Evolutionary conservation across 2,797 vertebrate species (phyloP).

Genomic region (Sebastes taczanowskii): DNA sequence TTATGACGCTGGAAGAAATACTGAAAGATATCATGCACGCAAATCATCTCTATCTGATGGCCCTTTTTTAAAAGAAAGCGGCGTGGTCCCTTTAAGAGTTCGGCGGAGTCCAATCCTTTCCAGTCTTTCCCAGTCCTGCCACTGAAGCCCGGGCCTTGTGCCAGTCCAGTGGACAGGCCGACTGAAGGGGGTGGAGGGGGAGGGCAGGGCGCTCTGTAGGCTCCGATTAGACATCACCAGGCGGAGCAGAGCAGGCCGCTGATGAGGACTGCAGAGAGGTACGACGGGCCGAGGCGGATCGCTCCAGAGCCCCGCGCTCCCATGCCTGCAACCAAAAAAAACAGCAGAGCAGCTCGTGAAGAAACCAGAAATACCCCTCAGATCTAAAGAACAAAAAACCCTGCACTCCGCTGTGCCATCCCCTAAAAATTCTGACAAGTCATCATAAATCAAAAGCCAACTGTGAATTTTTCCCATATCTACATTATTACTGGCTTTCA

Average conservation of each 20-base stretch:
- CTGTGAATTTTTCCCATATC: slow-evolving; percentile 49
- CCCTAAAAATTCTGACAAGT: slow-evolving; percentile 52
- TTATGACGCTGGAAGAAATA: slow-evolving; percentile 60
- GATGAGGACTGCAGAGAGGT: slow-evolving; percentile 75
- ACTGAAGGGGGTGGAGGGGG: slow-evolving; percentile 33
- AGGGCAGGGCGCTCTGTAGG: slow-evolving; percentile 20
- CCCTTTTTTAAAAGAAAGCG: slow-evolving; percentile 36
- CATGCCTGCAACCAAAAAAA: slow-evolving; percentile 86
- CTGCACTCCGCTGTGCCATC: slow-evolving; percentile 9
- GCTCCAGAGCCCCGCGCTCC: slow-evolving; percentile 88
- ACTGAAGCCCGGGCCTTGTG: slow-evolving; percentile 46
- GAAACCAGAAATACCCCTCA: slow-evolving; percentile 26
- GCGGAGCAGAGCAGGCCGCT: slow-evolving; percentile 69
- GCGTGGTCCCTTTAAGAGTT: slow-evolving; percentile 57
- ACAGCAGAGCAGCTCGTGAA: slow-evolving; percentile 40
- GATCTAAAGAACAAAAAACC: slow-evolving; percentile 31
- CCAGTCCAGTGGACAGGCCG: slow-evolving; percentile 57
- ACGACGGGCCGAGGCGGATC: slow-evolving; percentile 51
- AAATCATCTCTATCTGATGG: slow-evolving; percentile 56
- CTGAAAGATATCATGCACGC: slow-evolving; percentile 68
- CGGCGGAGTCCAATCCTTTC: slow-evolving; percentile 36
- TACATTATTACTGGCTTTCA: slow-evolving; percentile 72
- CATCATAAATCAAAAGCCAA: slow-evolving; percentile 68
- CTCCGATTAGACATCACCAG: slow-evolving; percentile 74
- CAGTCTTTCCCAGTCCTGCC: slow-evolving; percentile 29